Evolutionary conservation across 2,797 vertebrate species (phyloP).

Genomic region (Salmo trutta): DNA sequence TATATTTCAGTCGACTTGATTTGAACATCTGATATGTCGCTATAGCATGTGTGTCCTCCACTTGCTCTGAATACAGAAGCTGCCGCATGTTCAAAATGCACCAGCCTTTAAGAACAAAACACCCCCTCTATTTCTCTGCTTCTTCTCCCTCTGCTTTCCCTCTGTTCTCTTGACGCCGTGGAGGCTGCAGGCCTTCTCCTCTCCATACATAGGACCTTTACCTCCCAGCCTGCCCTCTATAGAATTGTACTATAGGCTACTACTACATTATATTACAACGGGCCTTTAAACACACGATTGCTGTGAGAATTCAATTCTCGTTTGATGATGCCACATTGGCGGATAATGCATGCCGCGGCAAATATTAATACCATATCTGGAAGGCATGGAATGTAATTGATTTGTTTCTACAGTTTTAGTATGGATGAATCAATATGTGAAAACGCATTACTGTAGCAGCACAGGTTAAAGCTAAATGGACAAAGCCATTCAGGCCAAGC

Average conservation of each 20-base stretch:
- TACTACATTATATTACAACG: slow-evolving; percentile 54
- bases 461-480: neutral
- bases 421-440: slow-evolving; percentile 35
- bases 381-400: neutral
- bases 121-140: slow-evolving; percentile 21
- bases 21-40: neutral
- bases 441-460: slow-evolving; percentile 23
- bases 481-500: slow-evolving; percentile 48
- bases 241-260: slow-evolving; percentile 24
- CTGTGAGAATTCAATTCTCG: slow-evolving; percentile 38
- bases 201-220: neutral
- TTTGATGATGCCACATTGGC: slow-evolving; percentile 28
- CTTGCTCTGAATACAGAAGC: neutral
- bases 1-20: neutral
- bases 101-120: neutral
- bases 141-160: slow-evolving; percentile 7
- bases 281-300: slow-evolving; percentile 52
- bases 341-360: neutral
- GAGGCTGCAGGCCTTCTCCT: slow-evolving; percentile 8
- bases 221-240: neutral
- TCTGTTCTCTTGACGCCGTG: too few species aligned
- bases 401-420: neutral
- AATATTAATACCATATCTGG: neutral
- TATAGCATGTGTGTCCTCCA: neutral
- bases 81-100: neutral